These are phyloP conservation scores for Probaryconus sp. DNA, from an alignment of 1,140 invertebrate genomes.

Conservation along the genomic window DNA sequence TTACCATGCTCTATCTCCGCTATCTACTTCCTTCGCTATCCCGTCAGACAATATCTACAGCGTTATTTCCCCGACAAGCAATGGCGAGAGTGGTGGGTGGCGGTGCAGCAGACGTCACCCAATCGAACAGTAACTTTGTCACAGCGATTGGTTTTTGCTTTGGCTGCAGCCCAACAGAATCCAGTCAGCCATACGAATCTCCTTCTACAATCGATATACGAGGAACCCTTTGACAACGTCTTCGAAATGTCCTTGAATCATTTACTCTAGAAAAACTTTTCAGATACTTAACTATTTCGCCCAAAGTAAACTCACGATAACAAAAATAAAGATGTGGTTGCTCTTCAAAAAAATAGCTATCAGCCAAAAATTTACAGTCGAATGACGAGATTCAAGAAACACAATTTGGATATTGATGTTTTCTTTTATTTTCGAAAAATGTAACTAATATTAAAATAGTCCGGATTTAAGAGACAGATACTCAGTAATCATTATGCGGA, in stretches of 20 bases:
- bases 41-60: conserved; percentile 57
- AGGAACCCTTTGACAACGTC: conserved; percentile 64
- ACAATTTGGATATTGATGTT: too few species aligned
- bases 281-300: too few species aligned
- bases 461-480: too few species aligned
- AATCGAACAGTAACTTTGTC: conserved; percentile 69
- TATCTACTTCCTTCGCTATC: conserved; percentile 56
- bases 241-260: conserved; percentile 54
- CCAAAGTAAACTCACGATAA: too few species aligned
- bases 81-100: conserved; percentile 44
- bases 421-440: too few species aligned
- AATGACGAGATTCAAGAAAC: too few species aligned
- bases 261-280: conserved; percentile 47
- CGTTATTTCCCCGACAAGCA: conserved; percentile 51
- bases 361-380: too few species aligned
- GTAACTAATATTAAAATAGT: too few species aligned
- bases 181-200: conserved; percentile 56
- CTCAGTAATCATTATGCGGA: too few species aligned
- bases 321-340: too few species aligned
- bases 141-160: conserved; percentile 67
- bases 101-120: conserved; percentile 58
- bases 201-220: conserved; percentile 61
- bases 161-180: conserved; percentile 58
- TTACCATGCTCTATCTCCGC: conserved; percentile 60
- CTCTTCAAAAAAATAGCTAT: too few species aligned